phyloP scores from a whole-genome alignment of 2,797 vertebrate species.

The Hyperoplus immaculatus region DNA sequence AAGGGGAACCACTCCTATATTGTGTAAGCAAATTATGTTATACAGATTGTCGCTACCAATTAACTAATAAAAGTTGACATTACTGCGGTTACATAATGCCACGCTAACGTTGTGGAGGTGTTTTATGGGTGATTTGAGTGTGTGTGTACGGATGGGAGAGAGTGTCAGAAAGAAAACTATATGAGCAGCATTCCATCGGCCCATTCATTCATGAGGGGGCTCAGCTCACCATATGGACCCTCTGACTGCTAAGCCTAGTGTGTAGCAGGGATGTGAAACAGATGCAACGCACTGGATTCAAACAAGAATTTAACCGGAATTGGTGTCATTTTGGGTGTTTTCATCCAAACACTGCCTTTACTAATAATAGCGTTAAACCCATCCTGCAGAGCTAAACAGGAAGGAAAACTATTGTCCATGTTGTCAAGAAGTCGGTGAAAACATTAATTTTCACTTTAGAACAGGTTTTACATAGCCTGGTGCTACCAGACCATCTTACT shows the following conservation, averaged over 20 bases:
- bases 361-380: conserved; percentile 4
- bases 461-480: background rate
- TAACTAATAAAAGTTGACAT: conserved; percentile 45
- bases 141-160: conserved; percentile 40
- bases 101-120: conserved; percentile 20
- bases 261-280: conserved; percentile 21
- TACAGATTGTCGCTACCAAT: conserved; percentile 61
- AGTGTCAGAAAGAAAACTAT: conserved; percentile 58
- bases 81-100: conserved; percentile 51
- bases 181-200: conserved; percentile 70
- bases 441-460: background rate
- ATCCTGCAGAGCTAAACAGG: conserved; percentile 16
- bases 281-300: conserved; percentile 13
- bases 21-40: conserved; percentile 70
- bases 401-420: background rate
- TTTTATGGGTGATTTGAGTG: conserved; percentile 6
- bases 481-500: too few species aligned
- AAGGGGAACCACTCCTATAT: conserved; percentile 52
- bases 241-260: conserved; percentile 43
- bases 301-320: background rate
- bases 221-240: conserved; percentile 66
- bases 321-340: conserved; percentile 12
- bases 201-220: conserved; percentile 67
- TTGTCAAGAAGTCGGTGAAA: background rate
- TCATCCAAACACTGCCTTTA: too few species aligned